Evolutionary conservation across 2,113 vertebrate species (phyloP).

Genomic region (Paracanthobrama guichenoti): DNA sequence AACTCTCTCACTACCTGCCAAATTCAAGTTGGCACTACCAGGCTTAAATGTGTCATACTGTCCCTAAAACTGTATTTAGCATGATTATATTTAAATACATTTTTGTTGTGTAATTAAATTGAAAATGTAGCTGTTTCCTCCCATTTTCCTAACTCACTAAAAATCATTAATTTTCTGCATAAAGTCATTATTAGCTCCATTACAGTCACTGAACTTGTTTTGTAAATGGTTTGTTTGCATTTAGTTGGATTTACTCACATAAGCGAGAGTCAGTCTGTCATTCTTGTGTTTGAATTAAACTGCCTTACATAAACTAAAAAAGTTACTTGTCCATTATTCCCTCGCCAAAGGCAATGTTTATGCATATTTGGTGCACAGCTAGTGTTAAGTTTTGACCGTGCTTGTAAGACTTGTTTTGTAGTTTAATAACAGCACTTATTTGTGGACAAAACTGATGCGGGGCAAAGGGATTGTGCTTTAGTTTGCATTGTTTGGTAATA

Average conservation of each 20-base stretch:
- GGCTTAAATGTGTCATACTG: background rate
- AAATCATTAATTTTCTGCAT: background rate
- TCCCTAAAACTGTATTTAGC: background rate
- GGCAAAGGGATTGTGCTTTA: background rate
- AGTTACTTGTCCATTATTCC: background rate
- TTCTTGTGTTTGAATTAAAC: background rate
- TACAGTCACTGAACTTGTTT: background rate
- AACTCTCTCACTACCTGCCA: background rate
- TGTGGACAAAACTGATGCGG: background rate
- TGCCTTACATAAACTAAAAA: background rate
- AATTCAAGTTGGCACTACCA: background rate
- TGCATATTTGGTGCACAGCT: background rate
- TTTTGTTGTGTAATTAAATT: background rate
- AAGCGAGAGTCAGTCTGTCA: background rate
- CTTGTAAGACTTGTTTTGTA: constrained; percentile 1
- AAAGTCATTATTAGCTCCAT: background rate
- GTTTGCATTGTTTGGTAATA: background rate
- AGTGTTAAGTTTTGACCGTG: background rate
- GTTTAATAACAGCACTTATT: background rate
- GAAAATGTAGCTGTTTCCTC: background rate
- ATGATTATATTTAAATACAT: background rate
- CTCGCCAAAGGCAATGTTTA: background rate
- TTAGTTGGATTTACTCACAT: background rate
- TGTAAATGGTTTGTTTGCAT: background rate
- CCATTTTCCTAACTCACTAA: background rate